Conservation (phyloP, 2,888 invertebrate species). For the Acrocyrtus sp. region DNA sequence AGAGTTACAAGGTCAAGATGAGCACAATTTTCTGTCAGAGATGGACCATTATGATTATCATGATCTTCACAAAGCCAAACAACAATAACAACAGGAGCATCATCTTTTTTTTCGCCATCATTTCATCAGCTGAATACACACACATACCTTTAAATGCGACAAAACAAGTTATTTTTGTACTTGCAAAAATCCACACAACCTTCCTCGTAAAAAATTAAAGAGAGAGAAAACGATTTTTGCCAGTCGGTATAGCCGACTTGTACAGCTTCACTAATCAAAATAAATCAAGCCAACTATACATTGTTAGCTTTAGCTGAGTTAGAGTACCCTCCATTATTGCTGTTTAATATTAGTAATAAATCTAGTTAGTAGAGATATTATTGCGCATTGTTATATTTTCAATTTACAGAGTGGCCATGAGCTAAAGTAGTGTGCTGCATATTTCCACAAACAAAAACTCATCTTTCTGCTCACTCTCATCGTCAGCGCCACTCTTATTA, state of each 20-base stretch:
- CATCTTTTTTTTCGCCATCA: neutral
- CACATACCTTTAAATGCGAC: conserved; percentile 16
- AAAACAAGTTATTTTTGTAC: conserved; percentile 9
- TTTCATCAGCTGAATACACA: no score
- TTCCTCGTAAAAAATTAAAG: conserved; percentile 2
- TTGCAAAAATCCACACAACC: neutral
- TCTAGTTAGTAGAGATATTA: no score
- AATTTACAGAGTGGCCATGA: neutral
- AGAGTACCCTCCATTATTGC: neutral
- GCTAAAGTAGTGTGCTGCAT: neutral
- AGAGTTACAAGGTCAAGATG: conserved; percentile 52
- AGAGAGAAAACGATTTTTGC: neutral
- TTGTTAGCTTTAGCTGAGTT: no score
- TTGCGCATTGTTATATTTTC: neutral
- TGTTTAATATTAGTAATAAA: conserved; percentile 8
- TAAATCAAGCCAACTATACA: no score
- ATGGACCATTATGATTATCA: conserved; percentile 32
- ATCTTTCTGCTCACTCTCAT: conserved; percentile 8
- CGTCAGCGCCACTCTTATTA: neutral
- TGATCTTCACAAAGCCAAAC: conserved; percentile 30
- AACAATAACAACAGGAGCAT: conserved; percentile 19
- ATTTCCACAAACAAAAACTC: neutral
- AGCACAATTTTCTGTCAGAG: conserved; percentile 45
- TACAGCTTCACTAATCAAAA: neutral
- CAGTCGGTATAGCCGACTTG: neutral